Base-by-base conservation (phyloP, 2,888 invertebrate species). In the Lucinisca nassula region DNA sequence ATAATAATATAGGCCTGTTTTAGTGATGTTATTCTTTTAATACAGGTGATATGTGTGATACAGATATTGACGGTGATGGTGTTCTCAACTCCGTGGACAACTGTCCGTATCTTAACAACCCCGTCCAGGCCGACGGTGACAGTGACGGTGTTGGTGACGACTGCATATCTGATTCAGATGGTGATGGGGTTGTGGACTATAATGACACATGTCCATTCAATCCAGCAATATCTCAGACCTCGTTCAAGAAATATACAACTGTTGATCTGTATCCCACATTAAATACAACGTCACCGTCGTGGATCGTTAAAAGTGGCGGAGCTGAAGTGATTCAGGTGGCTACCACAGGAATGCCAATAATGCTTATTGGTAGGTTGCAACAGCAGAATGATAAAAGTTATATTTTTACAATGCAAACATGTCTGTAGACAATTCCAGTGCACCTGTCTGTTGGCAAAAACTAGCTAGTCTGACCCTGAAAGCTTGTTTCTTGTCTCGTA, bases 61-160 rank as follows among this genome's bases (percentile, higher is more conserved):
- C 94, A 58, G 97, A 97, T 91, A 96, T 96, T 10, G 95, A 95
- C 87, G 92, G 97, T 77, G 98, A 98, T 96, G 98, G 99, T 21
- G 97, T 98, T 32, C 98, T 98, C 96, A 98, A 99, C 94, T 97
- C 98, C 55, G 96, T 97, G 37, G 99, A 99, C 96, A 99, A 99
- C 96, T 99, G 99, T 95, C 98, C 98, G 0, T 97, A 97, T 92
- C 96, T 98, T 55, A 97, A 98, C 0, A 99, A 99, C 97, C 97
- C 98, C 73, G 98, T 67, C 49, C 92, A 93, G 77, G 35, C 83
- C 1, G 92, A 92, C 75, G 97, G 24, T 12, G 91, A 93, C 55
- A 89, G 90, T 35, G 87, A 92, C 73, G 85, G 90, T 24, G 85
- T 91, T 8, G 93, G 93, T 8, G 90, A 92, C 72, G 88, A 67